phyloP scores from a whole-genome alignment of 2,113 vertebrate species.

The Charadrius vociferus region DNA sequence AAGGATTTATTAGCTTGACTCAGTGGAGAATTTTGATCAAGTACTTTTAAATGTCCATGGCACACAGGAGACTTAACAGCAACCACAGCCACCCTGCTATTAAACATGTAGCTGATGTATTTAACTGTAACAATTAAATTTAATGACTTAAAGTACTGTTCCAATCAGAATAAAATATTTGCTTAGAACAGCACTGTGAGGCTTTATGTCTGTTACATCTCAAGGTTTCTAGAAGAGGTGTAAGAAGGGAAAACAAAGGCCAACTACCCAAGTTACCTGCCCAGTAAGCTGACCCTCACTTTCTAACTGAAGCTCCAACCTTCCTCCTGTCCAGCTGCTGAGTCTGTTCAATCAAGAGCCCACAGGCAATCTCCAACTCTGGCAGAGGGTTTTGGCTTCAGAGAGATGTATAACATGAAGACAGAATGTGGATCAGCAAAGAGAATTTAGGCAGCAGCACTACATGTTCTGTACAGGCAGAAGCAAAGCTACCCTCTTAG shows the following conservation, averaged over 20 bases:
- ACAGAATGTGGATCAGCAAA: neutral
- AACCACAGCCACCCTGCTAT: neutral
- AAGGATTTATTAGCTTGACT: neutral
- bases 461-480: neutral
- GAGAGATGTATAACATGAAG: fast-evolving
- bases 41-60: neutral
- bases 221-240: neutral
- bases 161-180: neutral
- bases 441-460: neutral
- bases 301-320: neutral
- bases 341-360: neutral
- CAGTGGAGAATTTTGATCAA: neutral
- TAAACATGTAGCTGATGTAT: neutral
- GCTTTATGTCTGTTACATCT: neutral
- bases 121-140: neutral
- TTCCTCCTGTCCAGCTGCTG: neutral
- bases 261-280: neutral
- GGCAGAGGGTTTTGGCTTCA: neutral
- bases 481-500: neutral
- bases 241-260: neutral
- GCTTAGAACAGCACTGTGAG: neutral
- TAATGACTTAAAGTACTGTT: neutral
- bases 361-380: neutral
- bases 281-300: neutral
- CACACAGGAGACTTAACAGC: neutral